Percentiles rank a stretch among this genome's conserved stretches.
These are phyloP conservation scores for Athalia rosae DNA, from an alignment of 2,888 invertebrate species.

Conservation along the genomic window DNA sequence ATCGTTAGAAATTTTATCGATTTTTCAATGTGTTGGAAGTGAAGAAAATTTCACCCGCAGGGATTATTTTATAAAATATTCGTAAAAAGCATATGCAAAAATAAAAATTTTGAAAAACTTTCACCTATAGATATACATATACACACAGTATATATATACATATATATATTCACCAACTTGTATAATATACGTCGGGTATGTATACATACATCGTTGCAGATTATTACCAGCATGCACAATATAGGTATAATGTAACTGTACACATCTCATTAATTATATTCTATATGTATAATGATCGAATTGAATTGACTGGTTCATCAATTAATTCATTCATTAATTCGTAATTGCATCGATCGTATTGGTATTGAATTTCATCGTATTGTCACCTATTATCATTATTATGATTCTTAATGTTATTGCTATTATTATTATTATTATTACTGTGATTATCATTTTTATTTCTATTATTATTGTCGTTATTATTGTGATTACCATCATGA, in stretches of 20 bases:
- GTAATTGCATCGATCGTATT: slow-evolving; percentile 36
- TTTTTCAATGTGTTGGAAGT: neutral
- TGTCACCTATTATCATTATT: neutral
- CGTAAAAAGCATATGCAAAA: neutral
- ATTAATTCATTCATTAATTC: slow-evolving; percentile 21
- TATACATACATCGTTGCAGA: slow-evolving; percentile 55
- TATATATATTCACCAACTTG: slow-evolving; percentile 55
- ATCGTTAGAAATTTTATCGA: too few species aligned
- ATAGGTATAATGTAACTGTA: slow-evolving; percentile 14
- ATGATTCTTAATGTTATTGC: slow-evolving; percentile 17
- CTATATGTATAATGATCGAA: slow-evolving; percentile 39
- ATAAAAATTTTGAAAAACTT: neutral
- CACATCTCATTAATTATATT: neutral
- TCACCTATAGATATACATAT: neutral
- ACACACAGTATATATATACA: slow-evolving; percentile 50
- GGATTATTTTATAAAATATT: neutral
- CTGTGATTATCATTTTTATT: slow-evolving; percentile 36
- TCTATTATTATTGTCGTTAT: slow-evolving; percentile 28
- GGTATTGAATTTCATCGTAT: slow-evolving; percentile 33
- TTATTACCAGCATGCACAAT: slow-evolving; percentile 37
- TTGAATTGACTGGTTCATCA: slow-evolving; percentile 46
- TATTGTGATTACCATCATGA: slow-evolving; percentile 35
- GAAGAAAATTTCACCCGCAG: neutral
- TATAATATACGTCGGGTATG: slow-evolving; percentile 56
- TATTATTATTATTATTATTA: slow-evolving; percentile 47